Conservation (phyloP, 1,140 invertebrate species). For the Grapholita molesta region DNA sequence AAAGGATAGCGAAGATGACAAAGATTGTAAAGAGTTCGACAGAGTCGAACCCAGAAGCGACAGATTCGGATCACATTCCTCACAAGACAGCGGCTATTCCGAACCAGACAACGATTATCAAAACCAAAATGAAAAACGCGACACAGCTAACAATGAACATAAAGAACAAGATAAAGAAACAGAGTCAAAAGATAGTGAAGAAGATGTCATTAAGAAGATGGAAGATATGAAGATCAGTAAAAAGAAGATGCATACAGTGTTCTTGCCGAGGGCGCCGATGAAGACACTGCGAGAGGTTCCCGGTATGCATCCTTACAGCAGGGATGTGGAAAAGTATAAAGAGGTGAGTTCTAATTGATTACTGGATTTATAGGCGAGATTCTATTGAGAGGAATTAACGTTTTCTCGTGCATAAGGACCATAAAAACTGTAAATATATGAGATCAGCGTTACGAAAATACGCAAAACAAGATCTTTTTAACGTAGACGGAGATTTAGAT, state of each 20-base stretch:
- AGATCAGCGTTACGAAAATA: no score
- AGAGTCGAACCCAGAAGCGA: slow-evolving; percentile 34
- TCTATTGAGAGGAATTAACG: no score
- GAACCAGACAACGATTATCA: slow-evolving; percentile 23
- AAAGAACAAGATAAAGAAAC: slow-evolving; percentile 12
- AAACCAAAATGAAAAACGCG: background rate
- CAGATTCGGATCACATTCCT: slow-evolving; percentile 52
- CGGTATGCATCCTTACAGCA: background rate
- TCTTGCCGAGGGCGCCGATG: slow-evolving; percentile 31
- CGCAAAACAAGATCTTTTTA: no score
- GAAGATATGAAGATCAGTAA: slow-evolving; percentile 39
- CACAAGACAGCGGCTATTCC: slow-evolving; percentile 54
- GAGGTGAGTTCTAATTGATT: slow-evolving; percentile 34
- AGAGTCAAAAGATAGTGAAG: slow-evolving; percentile 19
- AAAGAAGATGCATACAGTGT: slow-evolving; percentile 34
- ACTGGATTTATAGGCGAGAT: no score
- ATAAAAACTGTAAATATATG: no score
- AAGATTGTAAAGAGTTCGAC: slow-evolving; percentile 20
- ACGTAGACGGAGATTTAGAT: no score
- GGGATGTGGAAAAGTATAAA: slow-evolving; percentile 23
- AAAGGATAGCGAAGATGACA: background rate
- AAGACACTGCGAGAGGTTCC: slow-evolving; percentile 17
- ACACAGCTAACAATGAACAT: no score
- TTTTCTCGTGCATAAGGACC: no score
- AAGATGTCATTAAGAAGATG: slow-evolving; percentile 26